Percentiles rank a stretch among this genome's conserved stretches.
Conservation (phyloP, 2,888 invertebrate genomes). For the Ichneumoninae sp. region DNA sequence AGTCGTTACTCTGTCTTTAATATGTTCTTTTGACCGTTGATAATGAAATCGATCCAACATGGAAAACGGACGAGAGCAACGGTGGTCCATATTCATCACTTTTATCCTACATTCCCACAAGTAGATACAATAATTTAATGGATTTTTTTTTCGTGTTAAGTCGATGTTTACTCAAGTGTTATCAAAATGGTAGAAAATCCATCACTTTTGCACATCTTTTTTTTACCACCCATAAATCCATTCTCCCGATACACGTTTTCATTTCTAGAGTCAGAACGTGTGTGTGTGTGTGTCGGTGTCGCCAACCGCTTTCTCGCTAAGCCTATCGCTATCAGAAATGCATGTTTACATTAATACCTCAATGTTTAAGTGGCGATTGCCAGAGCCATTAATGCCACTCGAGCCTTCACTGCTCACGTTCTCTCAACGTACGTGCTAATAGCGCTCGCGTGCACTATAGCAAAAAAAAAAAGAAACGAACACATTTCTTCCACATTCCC, state of each 20-base stretch:
- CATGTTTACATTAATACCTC: conserved; percentile 84
- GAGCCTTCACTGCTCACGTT: conserved; percentile 44
- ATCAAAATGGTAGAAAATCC: conserved; percentile 12
- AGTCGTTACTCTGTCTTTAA: neutral
- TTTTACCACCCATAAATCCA: conserved; percentile 27
- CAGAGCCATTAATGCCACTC: conserved; percentile 82
- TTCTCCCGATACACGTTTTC: conserved; percentile 15
- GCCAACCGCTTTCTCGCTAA: conserved; percentile 62
- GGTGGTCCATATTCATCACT: neutral
- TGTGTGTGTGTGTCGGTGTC: neutral
- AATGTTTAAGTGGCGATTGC: conserved; percentile 83
- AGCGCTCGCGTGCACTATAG: conserved; percentile 13
- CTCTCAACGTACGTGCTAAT: conserved; percentile 24
- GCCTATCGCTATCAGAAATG: conserved; percentile 84
- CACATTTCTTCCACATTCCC: conserved; percentile 3
- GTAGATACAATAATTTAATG: neutral
- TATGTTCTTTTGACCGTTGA: neutral
- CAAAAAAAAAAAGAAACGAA: conserved; percentile 1
- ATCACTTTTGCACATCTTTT: conserved; percentile 15
- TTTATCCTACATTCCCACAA: neutral
- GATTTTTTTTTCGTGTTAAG: conserved; percentile 1
- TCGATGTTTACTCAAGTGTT: neutral
- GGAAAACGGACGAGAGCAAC: neutral
- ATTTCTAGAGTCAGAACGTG: neutral
- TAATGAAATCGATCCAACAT: neutral